Base-by-base conservation (phyloP, 1,140 invertebrate genomes). In the Drosophila ficusphila region DNA sequence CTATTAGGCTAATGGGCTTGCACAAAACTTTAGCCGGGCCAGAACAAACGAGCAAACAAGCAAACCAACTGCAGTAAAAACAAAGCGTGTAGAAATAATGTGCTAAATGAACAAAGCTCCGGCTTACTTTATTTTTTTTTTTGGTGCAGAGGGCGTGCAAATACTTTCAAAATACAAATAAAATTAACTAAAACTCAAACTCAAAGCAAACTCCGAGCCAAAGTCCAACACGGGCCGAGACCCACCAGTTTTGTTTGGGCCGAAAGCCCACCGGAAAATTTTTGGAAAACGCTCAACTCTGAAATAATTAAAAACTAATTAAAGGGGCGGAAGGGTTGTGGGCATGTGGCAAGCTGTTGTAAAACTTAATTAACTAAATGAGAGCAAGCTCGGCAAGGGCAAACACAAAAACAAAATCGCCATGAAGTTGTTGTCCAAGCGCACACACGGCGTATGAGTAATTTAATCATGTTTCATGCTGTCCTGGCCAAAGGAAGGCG, bases 241-340 rank as follows among this genome's bases (percentile, higher is more conserved):
- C 56, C 42, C 62, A 42, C 34, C 53, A 42, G 25, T 58, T 39
- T 39, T 52, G 47, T 21, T 23, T 39, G 48, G 1, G 34, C 38
- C 12, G 36, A 78, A 54, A 47, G 67, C 46, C n/a, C 33, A 46
- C 33, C 51, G 51, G 68, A 44, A 44, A 58, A 67, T 67, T 70
- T 70, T 71, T 70, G 65, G 68, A 71, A 62, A 62, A 58, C 53
- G 56, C 60, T 61, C 54, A 72, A 53, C 72, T 86, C 62, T 38
- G 48, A 72, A 86, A 85, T 85, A 85, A 85, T 85, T 85, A 81
- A 86, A 85, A 85, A 81, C 81, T 85, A 85, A 85, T 85, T 85
- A 85, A 77, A 81, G 61, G 72, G 68, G 72, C 39, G 47, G 62
- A 14, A 2, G 23, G 31, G 14, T 9, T 25, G 33, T 12, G 39